These are phyloP conservation scores for Penaeus chinensis DNA, from an alignment of 1,140 invertebrate species.

Conservation along the genomic window DNA sequence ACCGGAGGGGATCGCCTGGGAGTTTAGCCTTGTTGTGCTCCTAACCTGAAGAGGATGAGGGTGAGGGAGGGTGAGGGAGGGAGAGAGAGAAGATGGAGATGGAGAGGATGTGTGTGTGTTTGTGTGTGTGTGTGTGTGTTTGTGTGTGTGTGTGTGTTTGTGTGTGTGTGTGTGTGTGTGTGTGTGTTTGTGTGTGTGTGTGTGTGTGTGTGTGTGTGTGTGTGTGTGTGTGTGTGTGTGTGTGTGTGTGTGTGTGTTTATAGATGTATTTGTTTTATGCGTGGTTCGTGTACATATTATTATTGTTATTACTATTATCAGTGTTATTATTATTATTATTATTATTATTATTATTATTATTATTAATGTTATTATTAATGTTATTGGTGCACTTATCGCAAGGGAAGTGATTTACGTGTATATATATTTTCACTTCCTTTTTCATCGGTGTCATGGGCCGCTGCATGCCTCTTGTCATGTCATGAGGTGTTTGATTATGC, in stretches of 20 bases:
- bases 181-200: not conserved
- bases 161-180: not conserved
- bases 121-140: not conserved
- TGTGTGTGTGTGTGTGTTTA: not conserved
- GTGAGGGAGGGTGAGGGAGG: not conserved
- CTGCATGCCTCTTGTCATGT: too few relatives aligned
- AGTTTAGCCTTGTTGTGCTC: too few relatives aligned
- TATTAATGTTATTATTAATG: constrained; percentile 5
- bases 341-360: constrained; percentile 8
- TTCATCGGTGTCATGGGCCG: too few relatives aligned
- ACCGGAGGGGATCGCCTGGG: too few relatives aligned
- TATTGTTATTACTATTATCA: not conserved
- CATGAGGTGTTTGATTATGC: too few relatives aligned
- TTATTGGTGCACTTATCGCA: not conserved
- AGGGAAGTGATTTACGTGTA: not conserved
- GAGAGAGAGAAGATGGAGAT: not conserved
- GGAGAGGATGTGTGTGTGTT: not conserved
- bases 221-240: not conserved
- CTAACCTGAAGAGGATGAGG: too few relatives aligned
- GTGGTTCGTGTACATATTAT: not conserved
- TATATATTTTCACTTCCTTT: too few relatives aligned
- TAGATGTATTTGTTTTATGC: not conserved
- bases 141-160: not conserved
- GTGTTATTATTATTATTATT: not conserved
- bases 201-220: not conserved